phyloP scores from a whole-genome alignment of 2,113 vertebrate species.

The Tichodroma muraria region DNA sequence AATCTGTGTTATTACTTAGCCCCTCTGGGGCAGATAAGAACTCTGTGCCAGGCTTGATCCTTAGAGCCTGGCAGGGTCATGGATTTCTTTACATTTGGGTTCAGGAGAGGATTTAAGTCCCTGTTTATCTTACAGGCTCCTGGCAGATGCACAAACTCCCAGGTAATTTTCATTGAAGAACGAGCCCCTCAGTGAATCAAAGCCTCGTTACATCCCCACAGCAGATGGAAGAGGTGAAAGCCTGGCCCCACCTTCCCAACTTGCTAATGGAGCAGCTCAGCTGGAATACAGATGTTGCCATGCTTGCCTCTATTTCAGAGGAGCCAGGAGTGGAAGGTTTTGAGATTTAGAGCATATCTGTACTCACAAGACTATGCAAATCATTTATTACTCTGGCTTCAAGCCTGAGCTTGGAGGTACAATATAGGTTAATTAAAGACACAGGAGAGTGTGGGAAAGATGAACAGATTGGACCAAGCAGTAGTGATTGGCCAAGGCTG shows the following conservation, averaged over 20 bases:
- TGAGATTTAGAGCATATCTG: conserved; percentile 22
- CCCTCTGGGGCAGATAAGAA: not conserved
- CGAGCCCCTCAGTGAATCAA: not conserved
- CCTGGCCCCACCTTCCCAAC: not conserved
- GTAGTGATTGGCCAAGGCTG: not conserved
- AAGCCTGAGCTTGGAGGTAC: conserved; percentile 26
- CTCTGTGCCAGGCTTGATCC: not conserved
- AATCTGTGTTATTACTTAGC: not conserved
- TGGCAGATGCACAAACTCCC: not conserved
- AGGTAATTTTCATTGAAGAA: not conserved
- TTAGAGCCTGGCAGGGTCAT: not conserved
- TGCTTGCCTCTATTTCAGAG: not conserved
- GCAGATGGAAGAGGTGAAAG: conserved; percentile 35
- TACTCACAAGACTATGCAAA: conserved; percentile 30
- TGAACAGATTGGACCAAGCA: not conserved
- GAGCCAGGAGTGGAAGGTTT: not conserved
- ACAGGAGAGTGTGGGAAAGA: not conserved
- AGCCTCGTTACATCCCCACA: not conserved
- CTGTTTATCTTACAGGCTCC: not conserved
- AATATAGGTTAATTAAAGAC: conserved; percentile 54
- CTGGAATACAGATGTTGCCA: conserved; percentile 38
- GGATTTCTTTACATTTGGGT: not conserved
- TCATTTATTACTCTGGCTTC: conserved; percentile 31
- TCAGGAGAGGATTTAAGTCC: conserved; percentile 14
- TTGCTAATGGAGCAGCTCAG: conserved; percentile 11